A percentile compares a stretch with the other conserved stretches of the same genome.
Evolutionary conservation across 2,797 vertebrate species (phyloP).

Genomic region (Muraenolepis orangiensis): DNA sequence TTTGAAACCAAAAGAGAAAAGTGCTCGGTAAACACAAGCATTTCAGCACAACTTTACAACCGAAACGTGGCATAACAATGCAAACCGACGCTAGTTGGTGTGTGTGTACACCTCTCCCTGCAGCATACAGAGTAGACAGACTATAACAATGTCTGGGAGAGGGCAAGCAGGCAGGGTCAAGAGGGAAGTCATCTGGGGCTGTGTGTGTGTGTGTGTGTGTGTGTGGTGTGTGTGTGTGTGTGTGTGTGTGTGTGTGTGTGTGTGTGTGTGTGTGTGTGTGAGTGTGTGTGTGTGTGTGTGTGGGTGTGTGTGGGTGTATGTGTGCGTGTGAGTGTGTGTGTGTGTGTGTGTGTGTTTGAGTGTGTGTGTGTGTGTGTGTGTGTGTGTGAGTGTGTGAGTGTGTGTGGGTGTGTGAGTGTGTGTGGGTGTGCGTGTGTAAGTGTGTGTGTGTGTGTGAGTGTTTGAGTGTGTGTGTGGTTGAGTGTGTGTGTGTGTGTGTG

Average conservation of each 20-base stretch:
- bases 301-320: background rate
- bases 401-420: background rate
- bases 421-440: background rate
- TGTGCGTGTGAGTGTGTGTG: background rate
- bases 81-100: too few species aligned
- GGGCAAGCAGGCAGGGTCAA: background rate
- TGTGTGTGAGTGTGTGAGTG: background rate
- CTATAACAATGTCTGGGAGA: background rate
- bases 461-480: too few species aligned
- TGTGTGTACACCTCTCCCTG: too few species aligned
- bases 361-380: background rate
- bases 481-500: background rate
- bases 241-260: background rate
- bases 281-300: background rate
- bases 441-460: background rate
- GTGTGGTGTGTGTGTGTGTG: background rate
- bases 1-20: too few species aligned
- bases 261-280: background rate
- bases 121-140: too few species aligned
- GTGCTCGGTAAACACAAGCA: too few species aligned
- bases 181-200: conserved; percentile 1
- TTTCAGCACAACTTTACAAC: too few species aligned
- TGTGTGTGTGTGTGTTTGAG: background rate
- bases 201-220: conserved; percentile 1
- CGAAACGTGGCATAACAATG: too few species aligned